These are phyloP conservation scores for Eristalis intricaria DNA, from an alignment of 2,888 invertebrate species.

Conservation along the genomic window DNA sequence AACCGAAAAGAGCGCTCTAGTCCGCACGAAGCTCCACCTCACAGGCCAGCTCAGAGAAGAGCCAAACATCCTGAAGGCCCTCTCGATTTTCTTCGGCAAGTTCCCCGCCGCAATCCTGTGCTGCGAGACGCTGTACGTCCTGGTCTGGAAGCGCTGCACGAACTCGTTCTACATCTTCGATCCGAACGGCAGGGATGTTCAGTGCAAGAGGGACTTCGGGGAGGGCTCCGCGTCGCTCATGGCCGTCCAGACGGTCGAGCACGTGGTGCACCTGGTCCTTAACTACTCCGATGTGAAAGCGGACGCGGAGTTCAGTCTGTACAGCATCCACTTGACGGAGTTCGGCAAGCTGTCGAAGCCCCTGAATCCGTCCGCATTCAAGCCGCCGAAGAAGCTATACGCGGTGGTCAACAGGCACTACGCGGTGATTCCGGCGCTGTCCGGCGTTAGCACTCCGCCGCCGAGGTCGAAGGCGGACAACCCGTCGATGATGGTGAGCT, in stretches of 20 bases:
- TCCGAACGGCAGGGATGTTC: conserved; percentile 81
- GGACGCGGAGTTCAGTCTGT: conserved; percentile 76
- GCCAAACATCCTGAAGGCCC: conserved; percentile 77
- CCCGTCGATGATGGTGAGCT: conserved; percentile 84
- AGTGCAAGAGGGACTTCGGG: conserved; percentile 75
- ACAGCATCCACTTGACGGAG: conserved; percentile 76
- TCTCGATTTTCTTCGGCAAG: conserved; percentile 76
- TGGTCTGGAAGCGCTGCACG: conserved; percentile 83
- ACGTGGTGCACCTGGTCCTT: conserved; percentile 78
- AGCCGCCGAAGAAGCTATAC: conserved; percentile 74
- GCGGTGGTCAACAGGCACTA: conserved; percentile 77
- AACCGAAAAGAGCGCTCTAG: conserved; percentile 74
- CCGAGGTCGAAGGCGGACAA: conserved; percentile 78
- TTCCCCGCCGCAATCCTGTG: conserved; percentile 76
- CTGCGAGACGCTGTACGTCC: conserved; percentile 75
- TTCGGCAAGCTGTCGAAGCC: conserved; percentile 76
- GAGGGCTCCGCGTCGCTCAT: conserved; percentile 76
- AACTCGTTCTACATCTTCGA: conserved; percentile 85
- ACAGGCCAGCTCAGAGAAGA: conserved; percentile 75
- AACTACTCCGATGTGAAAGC: conserved; percentile 75
- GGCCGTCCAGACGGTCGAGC: conserved; percentile 75
- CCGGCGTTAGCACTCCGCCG: conserved; percentile 77
- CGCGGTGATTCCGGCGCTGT: conserved; percentile 78
- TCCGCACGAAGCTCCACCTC: conserved; percentile 76
- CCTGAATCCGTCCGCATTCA: conserved; percentile 42